Evolutionary conservation across 1,140 invertebrate species (phyloP).

Genomic region (Atta cephalotes): DNA sequence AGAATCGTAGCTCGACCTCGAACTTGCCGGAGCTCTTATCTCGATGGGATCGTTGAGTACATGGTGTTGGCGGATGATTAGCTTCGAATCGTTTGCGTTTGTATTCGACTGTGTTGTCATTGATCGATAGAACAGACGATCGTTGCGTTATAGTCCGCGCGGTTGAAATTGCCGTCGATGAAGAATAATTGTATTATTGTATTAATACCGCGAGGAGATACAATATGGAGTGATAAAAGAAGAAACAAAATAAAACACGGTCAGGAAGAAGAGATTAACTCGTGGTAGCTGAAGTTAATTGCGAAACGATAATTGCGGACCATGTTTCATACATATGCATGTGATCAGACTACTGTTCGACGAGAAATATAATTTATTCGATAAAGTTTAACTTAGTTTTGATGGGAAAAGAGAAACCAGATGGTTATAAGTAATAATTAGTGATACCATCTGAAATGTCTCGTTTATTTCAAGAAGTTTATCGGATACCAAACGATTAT

Average conservation of each 20-base stretch:
- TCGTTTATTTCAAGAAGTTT: constrained; percentile 6
- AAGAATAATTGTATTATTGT: constrained; percentile 59
- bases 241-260: constrained; percentile 16
- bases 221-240: not conserved
- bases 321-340: constrained; percentile 50
- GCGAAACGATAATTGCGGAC: constrained; percentile 44
- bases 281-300: constrained; percentile 53
- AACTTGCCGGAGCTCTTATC: constrained; percentile 53
- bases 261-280: constrained; percentile 38
- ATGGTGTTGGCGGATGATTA: constrained; percentile 51
- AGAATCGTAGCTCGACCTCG: constrained; percentile 18
- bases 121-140: constrained; percentile 59
- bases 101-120: constrained; percentile 45
- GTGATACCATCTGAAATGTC: constrained; percentile 7
- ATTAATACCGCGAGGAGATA: not conserved
- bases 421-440: constrained; percentile 30
- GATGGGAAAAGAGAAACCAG: not conserved
- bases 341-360: constrained; percentile 30
- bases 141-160: constrained; percentile 24
- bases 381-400: constrained; percentile 5
- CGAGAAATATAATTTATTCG: constrained; percentile 42
- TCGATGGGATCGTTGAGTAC: constrained; percentile 56
- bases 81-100: constrained; percentile 46
- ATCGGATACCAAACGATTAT: not conserved
- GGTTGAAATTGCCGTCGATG: constrained; percentile 13